These are phyloP conservation scores for Drosophila suzukii DNA, from an alignment of 1,140 invertebrate genomes.

Conservation along the genomic window DNA sequence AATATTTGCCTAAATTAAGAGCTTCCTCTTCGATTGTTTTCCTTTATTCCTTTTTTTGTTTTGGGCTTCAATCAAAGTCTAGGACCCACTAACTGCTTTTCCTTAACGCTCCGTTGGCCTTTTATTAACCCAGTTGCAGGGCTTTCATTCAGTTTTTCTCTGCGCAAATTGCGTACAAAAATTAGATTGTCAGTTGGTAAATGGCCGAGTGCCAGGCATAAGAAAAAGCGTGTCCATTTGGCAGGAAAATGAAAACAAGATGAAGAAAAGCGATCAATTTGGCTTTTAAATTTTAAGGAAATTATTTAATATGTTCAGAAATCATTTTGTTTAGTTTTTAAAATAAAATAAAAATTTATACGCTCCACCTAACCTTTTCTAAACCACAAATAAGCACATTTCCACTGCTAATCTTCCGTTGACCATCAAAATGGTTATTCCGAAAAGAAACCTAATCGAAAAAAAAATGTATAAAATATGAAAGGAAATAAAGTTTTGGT, in stretches of 20 bases:
- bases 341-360: background rate
- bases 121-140: constrained; percentile 69
- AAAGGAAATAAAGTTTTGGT: constrained; percentile 43
- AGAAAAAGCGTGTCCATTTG: constrained; percentile 68
- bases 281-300: background rate
- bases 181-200: constrained; percentile 74
- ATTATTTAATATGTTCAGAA: background rate
- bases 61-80: constrained; percentile 61
- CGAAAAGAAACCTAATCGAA: constrained; percentile 24
- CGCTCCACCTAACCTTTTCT: background rate
- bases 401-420: constrained; percentile 22
- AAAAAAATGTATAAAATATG: constrained; percentile 34
- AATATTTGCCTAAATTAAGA: constrained; percentile 80
- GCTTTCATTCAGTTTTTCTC: constrained; percentile 18
- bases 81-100: constrained; percentile 68
- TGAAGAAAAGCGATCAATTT: background rate
- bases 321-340: too few species aligned
- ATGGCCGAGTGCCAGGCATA: constrained; percentile 53
- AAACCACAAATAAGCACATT: constrained; percentile 1
- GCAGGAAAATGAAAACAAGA: constrained; percentile 25
- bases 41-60: constrained; percentile 4
- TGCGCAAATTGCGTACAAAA: constrained; percentile 71
- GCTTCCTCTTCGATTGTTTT: constrained; percentile 29
- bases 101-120: constrained; percentile 68
- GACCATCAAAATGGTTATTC: constrained; percentile 13